phyloP scores from a whole-genome alignment of 2,888 invertebrate genomes.

The Bruchidius siliquastri region DNA sequence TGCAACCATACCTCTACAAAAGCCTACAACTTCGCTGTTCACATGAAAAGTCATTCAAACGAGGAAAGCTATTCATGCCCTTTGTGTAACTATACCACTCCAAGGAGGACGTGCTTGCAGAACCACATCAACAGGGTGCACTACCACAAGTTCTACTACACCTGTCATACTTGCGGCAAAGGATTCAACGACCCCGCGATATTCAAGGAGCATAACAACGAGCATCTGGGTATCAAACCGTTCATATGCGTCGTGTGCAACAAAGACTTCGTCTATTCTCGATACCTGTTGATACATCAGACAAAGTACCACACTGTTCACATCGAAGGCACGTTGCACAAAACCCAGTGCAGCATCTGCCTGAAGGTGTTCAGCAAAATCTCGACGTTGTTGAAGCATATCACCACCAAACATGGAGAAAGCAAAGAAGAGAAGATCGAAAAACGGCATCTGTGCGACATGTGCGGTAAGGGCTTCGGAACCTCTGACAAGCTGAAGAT shows the following conservation, averaged over 20 bases:
- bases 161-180: slow-evolving; percentile 51
- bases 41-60: slow-evolving; percentile 34
- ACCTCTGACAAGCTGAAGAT: slow-evolving; percentile 34
- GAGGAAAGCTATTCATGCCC: slow-evolving; percentile 32
- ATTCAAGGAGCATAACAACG: slow-evolving; percentile 45
- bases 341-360: slow-evolving; percentile 42
- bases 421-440: slow-evolving; percentile 21
- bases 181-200: slow-evolving; percentile 48
- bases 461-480: slow-evolving; percentile 37
- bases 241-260: slow-evolving; percentile 49
- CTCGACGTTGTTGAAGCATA: slow-evolving; percentile 47
- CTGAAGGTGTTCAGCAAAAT: slow-evolving; percentile 37
- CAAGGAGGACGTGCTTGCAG: slow-evolving; percentile 39
- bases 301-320: slow-evolving; percentile 39
- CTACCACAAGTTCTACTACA: slow-evolving; percentile 47
- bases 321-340: slow-evolving; percentile 45
- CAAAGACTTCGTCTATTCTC: slow-evolving; percentile 41
- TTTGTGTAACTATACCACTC: slow-evolving; percentile 32
- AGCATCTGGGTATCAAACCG: slow-evolving; percentile 45
- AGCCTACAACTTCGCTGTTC: slow-evolving; percentile 36
- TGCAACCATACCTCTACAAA: slow-evolving; percentile 37
- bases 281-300: slow-evolving; percentile 37
- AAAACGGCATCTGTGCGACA: slow-evolving; percentile 34
- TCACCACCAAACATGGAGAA: slow-evolving; percentile 39
- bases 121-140: slow-evolving; percentile 56